A percentile compares a stretch with the other conserved stretches of the same genome.
Evolutionary conservation across 2,113 vertebrate species (phyloP).

Genomic region (Tangachromis dhanisi): DNA sequence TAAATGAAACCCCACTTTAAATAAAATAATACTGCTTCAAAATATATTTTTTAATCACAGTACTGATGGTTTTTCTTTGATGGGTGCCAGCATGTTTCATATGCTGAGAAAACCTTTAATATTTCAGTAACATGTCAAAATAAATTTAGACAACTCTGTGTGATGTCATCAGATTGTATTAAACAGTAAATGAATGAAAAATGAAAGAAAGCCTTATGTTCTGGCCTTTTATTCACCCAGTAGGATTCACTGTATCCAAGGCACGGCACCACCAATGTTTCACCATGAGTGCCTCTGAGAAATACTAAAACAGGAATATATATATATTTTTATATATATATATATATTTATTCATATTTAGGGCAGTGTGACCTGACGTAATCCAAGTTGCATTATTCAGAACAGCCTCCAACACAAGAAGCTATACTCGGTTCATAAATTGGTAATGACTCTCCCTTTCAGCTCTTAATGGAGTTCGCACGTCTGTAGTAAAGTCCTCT

Average conservation of each 20-base stretch:
- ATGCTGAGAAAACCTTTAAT: neutral
- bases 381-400: slow-evolving; percentile 69
- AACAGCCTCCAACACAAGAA: slow-evolving; percentile 31
- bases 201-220: neutral
- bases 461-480: slow-evolving; percentile 62
- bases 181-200: neutral
- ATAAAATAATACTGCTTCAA: neutral
- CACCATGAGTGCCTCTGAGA: neutral
- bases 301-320: neutral
- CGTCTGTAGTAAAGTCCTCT: slow-evolving; percentile 41
- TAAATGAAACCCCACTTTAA: neutral
- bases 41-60: neutral
- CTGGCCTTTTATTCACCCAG: neutral
- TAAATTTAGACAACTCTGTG: neutral
- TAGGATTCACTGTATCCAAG: neutral
- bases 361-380: slow-evolving; percentile 63
- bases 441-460: slow-evolving; percentile 50
- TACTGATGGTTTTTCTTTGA: neutral
- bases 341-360: slow-evolving; percentile 30
- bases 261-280: neutral
- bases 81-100: neutral
- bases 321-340: neutral
- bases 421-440: slow-evolving; percentile 56
- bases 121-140: neutral
- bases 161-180: neutral